Percentiles rank a stretch among this genome's conserved stretches.
phyloP scores from a whole-genome alignment of 92 coral and sea anemone genomes.

The Epizoanthus rinbou region DNA sequence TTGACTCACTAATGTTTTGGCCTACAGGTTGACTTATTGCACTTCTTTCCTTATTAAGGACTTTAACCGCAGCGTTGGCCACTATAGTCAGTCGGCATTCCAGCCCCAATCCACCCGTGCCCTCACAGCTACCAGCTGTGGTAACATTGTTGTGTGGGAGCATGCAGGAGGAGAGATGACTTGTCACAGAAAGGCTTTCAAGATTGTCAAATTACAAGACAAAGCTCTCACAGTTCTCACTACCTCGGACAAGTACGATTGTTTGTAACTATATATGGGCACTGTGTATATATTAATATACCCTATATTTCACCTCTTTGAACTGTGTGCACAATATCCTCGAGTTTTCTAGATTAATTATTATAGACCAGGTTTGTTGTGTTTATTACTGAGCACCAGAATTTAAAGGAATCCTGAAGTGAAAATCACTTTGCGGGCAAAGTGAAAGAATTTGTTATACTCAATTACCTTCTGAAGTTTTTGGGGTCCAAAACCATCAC shows the following conservation, averaged over 20 bases:
- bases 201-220: slow-evolving; percentile 96
- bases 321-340: no score
- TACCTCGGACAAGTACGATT: slow-evolving; percentile 78
- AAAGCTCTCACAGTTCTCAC: slow-evolving; percentile 93
- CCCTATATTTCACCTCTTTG: not conserved
- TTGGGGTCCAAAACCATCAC: no score
- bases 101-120: slow-evolving; percentile 90
- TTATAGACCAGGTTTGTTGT: no score
- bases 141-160: slow-evolving; percentile 98
- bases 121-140: slow-evolving; percentile 94
- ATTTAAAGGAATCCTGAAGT: no score
- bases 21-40: no score
- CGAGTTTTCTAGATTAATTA: no score
- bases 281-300: not conserved
- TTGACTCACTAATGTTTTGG: not conserved
- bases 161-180: slow-evolving; percentile 80
- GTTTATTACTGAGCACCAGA: no score
- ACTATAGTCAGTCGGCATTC: slow-evolving; percentile 94
- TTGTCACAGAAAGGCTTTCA: slow-evolving; percentile 95
- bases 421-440: no score
- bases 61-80: slow-evolving; percentile 95
- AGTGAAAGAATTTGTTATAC: no score
- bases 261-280: no score
- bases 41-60: slow-evolving; percentile 57
- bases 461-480: no score